Evolutionary conservation across 2,888 invertebrate species (phyloP), one percentile per base, ranked within the genome.

Genomic region (Oligia fasciuncula): DNA sequence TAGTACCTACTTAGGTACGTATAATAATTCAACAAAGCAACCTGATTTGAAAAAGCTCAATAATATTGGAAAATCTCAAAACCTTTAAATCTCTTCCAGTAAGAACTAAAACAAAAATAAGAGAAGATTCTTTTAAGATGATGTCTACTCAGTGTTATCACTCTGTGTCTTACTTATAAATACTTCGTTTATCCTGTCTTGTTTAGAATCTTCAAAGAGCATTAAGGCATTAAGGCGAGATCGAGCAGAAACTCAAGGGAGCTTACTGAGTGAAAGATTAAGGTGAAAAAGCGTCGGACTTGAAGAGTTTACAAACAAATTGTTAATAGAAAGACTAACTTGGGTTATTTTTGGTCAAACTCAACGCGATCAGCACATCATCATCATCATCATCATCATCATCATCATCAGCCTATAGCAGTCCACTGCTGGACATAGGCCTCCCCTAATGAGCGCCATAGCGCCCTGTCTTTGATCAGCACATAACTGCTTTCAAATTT

Each of bases 191-290:
- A 71, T 70, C 35, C 69, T 66, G 0, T 19, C 65, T 68, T 73
- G 40, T 80, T 72, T 13, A 40, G 43, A 76, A 74, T 63, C 43
- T 51, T 73, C 49, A 57, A 43, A 66, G 63, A 71, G 51, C 81
- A 84, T 65, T 76, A n/a, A 35, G 29, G 69, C 13, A 80, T 79
- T 77, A 79, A 57, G 23, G 13, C 17, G n/a, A 66, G 77, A 80
- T 77, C 51, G 76, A 49, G 49, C n/a, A 35, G 77, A 65, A 77
- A 86, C 83, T 78, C 76, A 69, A 80, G 63, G 74, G 68, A 57
- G 72, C 70, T 80, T 85, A 68, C 67, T 9, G 5, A 19, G 23
- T 66, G n/a, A 66, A 73, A 76, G 71, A 76, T 79, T 72, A 76
- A 66, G 43, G 65, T 66, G 40, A 57, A 40, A 80, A 66, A 73